A percentile compares a stretch with the other conserved stretches of the same genome.
Evolutionary conservation across 2,113 vertebrate species (phyloP).

Genomic region (Salminus brasiliensis): DNA sequence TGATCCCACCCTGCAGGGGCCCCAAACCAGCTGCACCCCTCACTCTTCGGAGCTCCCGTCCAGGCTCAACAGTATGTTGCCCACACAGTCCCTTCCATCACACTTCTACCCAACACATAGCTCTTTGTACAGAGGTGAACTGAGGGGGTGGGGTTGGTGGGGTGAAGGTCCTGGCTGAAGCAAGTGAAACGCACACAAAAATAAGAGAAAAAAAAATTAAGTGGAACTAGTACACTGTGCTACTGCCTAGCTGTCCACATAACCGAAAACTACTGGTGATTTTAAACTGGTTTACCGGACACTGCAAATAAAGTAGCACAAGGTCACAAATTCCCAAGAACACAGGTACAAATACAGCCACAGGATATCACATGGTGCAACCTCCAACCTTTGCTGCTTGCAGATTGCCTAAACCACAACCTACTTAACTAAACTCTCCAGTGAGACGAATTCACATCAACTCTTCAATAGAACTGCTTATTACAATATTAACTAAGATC

Average conservation of each 20-base stretch:
- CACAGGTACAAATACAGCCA: too few relatives aligned
- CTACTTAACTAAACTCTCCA: too few relatives aligned
- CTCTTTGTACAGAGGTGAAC: slow-evolving; percentile 71
- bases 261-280: neutral
- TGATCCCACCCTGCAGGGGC: slow-evolving; percentile 19
- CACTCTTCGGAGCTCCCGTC: slow-evolving; percentile 4
- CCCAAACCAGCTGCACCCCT: slow-evolving; percentile 40
- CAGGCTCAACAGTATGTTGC: slow-evolving; percentile 23
- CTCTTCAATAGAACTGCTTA: too few relatives aligned
- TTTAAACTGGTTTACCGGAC: slow-evolving; percentile 8
- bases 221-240: neutral
- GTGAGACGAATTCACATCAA: too few relatives aligned
- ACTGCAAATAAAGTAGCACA: neutral
- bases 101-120: slow-evolving; percentile 71
- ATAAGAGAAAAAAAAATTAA: slow-evolving; percentile 9
- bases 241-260: neutral
- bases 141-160: slow-evolving; percentile 60
- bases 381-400: neutral
- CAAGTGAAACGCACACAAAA: slow-evolving; percentile 39
- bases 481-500: too few relatives aligned
- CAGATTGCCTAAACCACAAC: too few relatives aligned
- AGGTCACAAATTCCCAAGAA: neutral
- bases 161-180: slow-evolving; percentile 17
- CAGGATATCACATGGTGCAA: neutral
- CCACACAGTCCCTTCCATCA: slow-evolving; percentile 62